Conservation (phyloP, 2,113 vertebrate genomes). For the Saccopteryx leptura region DNA sequence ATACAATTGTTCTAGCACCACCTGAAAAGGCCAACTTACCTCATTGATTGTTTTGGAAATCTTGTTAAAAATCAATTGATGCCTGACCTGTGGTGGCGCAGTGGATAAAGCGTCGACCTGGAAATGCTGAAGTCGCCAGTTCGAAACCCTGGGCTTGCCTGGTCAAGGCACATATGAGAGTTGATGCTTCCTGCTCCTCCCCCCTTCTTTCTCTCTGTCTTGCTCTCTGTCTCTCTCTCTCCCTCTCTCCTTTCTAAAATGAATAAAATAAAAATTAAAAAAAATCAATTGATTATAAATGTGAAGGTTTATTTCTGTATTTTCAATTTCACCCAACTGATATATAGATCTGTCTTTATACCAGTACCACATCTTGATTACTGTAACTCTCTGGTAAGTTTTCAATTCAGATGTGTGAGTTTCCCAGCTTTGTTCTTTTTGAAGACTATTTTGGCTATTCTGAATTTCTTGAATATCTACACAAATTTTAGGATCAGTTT, state of each 20-base stretch:
- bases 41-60: background rate
- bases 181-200: too few species aligned
- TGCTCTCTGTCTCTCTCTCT: too few species aligned
- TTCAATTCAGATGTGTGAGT: background rate
- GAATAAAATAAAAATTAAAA: background rate
- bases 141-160: too few species aligned
- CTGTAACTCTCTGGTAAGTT: background rate
- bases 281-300: background rate
- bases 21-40: background rate
- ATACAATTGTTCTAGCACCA: background rate
- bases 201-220: too few species aligned
- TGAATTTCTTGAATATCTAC: background rate
- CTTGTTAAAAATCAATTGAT: background rate
- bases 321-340: background rate
- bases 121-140: too few species aligned
- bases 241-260: too few species aligned
- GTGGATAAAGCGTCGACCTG: too few species aligned
- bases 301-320: background rate
- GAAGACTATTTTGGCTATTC: background rate
- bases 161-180: too few species aligned
- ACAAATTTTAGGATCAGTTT: constrained; percentile 19
- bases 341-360: background rate
- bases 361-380: background rate
- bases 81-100: too few species aligned
- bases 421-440: background rate